Base-by-base conservation (phyloP, 2,888 invertebrate species). In the Hecatera dysodea region DNA sequence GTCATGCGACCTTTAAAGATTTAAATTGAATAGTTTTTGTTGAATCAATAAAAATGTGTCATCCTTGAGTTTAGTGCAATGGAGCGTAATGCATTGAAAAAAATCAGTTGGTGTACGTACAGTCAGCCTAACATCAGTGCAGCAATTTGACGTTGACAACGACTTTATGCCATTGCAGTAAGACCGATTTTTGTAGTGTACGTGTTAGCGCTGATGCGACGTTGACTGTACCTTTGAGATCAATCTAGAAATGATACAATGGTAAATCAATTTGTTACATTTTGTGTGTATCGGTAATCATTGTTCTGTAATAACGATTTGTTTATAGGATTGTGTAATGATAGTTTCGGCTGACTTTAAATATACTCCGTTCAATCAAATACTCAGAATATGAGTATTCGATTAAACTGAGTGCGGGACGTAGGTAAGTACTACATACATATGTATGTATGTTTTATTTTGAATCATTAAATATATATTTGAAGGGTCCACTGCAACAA, bases 41-140 rank as follows among this genome's bases (percentile, higher is more conserved):
- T 76, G 70, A 70, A 71, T 82, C 75, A 91, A 56, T 91, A 93
- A 93, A 94, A 92, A 86, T 77, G 89, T 92, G 90, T 39, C 94
- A 95, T 95, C 95, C 95, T 95, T 95, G 95, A 81, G 62, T 56
- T 61, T n/a, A 83, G 85, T 86, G 87, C 90, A 88, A 67, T 85
- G 72, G 67, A 89, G 85, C 91, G 89, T 88, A 84, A 46, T 89
- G 83, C 86, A 87, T 86, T 86, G 84, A 81, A 81, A 79, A 82
- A 82, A 55, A 52, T n/a, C 70, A 15, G 24, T 27, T 33, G 44
- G 29, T n/a, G n/a, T 56, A 55, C 8, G 46, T 73, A 75, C 67
- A 39, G 15, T 56, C 11, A 33, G 33, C 60, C 46, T 4, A n/a
- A n/a, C 27, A 15, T 8, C 19, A 56, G 15, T 63, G 15, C 15